Base-by-base conservation (phyloP, 1,140 invertebrate species). In the Neodiprion fabricii region DNA sequence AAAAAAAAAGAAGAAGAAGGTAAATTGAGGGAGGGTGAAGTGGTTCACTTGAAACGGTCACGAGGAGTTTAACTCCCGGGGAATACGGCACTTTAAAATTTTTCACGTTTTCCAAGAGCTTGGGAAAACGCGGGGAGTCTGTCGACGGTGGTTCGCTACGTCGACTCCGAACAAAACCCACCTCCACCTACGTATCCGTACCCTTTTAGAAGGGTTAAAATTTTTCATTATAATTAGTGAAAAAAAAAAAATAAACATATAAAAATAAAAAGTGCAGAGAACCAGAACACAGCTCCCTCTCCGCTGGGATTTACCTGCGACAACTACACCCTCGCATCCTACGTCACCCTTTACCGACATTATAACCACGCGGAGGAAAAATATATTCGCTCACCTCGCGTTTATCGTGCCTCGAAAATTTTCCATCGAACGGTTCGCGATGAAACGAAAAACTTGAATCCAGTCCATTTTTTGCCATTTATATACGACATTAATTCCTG, bases 41-140 rank as follows among this genome's bases (percentile, higher is more conserved):
- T 61, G 53, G 53, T 14, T 61, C 53, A 61, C 53, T 61, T 61
- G 53, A 61, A 61, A 17, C 53, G 53, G 53, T 61, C 53, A 61
- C 53, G 53, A 61, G 53, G 53, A 61, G 53, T 61, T 61, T 7
- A 61, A 61, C 53, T 11, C 5, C 53, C n/a, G n/a, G 11, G 53
- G 53, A 61, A 61, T 40, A 40, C 8, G n/a, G 53, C 14, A 61
- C 53, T 61, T 61, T 61, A 61, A 61, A 61, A 61, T 61, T 17
- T 61, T 17, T 40, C 11, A 61, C 9, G n/a, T 61, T 40, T 40
- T 61, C 5, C 11, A 61, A 61, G 53, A 61, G 8, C 28, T 40
- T 40, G 53, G 9, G 53, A 8, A 61, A 61, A 61, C 53, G 53
- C 53, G 53, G 28, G 28, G 53, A 61, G 53, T 61, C n/a, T 61